These are phyloP conservation scores for Eclectus roratus DNA, from an alignment of 2,113 vertebrate genomes.

Conservation along the genomic window DNA sequence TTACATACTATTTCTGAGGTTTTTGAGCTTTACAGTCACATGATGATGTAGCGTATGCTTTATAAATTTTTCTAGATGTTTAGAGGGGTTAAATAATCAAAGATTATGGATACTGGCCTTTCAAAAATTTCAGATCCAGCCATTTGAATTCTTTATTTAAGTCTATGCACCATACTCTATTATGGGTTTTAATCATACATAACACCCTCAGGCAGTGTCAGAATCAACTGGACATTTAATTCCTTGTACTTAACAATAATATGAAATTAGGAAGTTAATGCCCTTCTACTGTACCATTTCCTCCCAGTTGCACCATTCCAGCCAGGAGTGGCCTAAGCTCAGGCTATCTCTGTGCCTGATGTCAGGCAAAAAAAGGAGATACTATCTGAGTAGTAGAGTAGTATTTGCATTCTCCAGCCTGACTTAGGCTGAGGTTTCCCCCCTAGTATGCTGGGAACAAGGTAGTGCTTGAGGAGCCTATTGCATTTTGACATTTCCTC, in stretches of 20 bases:
- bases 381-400: not conserved
- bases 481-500: not conserved
- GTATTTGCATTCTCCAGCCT: not conserved
- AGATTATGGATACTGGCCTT: not conserved
- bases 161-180: rapidly evolving
- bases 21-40: not conserved
- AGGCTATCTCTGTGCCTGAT: not conserved
- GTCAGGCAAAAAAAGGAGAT: not conserved
- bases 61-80: not conserved
- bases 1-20: not conserved
- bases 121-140: not conserved
- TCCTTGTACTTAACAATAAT: not conserved
- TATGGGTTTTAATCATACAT: not conserved
- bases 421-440: not conserved
- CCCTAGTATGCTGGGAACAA: not conserved
- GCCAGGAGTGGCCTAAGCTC: not conserved
- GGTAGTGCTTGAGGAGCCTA: not conserved
- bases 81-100: not conserved
- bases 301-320: not conserved
- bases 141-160: not conserved
- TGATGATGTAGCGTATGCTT: rapidly evolving
- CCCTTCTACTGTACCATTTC: not conserved
- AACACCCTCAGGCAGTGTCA: not conserved
- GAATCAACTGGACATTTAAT: not conserved
- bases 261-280: not conserved